A percentile compares a stretch with the other conserved stretches of the same genome.
These are phyloP conservation scores for Sebastes cheni DNA, from an alignment of 2,797 vertebrate genomes.

Conservation along the genomic window DNA sequence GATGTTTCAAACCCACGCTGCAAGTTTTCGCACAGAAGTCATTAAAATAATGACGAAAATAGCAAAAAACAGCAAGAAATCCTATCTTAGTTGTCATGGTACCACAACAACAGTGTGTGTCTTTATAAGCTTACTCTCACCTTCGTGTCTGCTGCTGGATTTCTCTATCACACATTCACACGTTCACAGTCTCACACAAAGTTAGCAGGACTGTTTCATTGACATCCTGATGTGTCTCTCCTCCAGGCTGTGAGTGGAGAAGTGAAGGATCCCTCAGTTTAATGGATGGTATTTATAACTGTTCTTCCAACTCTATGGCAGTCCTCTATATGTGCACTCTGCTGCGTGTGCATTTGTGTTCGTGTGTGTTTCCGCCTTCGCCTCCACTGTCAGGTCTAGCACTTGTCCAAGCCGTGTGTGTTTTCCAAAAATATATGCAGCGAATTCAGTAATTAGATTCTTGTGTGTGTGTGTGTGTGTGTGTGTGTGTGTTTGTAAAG, in stretches of 20 bases:
- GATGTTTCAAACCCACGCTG: neutral
- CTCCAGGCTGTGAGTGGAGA: conserved; percentile 77
- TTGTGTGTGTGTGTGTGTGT: conserved; percentile 8
- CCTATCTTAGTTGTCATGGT: neutral
- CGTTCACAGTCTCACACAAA: conserved; percentile 6
- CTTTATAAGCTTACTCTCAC: conserved; percentile 10
- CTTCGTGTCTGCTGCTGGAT: conserved; percentile 16
- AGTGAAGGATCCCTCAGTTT: conserved; percentile 74
- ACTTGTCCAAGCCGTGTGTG: conserved; percentile 26
- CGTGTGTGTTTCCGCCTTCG: conserved; percentile 29
- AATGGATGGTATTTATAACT: conserved; percentile 81
- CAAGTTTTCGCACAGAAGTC: neutral
- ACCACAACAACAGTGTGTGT: conserved; percentile 6
- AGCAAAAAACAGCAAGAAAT: neutral
- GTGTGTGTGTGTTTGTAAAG: conserved; percentile 3
- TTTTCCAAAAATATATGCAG: conserved; percentile 8
- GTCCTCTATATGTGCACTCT: conserved; percentile 61
- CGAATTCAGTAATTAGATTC: conserved; percentile 10
- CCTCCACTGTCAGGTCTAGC: conserved; percentile 37
- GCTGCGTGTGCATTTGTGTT: conserved; percentile 45
- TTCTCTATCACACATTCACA: conserved; percentile 9
- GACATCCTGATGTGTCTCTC: conserved; percentile 74
- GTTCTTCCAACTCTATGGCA: conserved; percentile 63
- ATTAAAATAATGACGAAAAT: neutral
- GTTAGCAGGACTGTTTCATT: conserved; percentile 50